A percentile compares a stretch with the other conserved stretches of the same genome.
Evolutionary conservation across 2,797 vertebrate species (phyloP).

Genomic region (Prionace glauca): DNA sequence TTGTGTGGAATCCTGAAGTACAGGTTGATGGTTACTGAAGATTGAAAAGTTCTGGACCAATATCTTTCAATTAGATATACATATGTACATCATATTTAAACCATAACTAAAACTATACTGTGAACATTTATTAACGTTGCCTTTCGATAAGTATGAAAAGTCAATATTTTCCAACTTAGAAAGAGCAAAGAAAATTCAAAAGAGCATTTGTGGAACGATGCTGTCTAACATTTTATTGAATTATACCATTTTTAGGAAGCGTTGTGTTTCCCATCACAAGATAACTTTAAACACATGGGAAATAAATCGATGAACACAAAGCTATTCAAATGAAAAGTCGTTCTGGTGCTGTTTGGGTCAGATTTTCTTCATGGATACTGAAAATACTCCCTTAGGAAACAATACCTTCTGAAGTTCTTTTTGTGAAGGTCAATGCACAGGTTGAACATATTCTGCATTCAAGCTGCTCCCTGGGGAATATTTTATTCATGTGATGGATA

Average conservation of each 20-base stretch:
- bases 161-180: background rate
- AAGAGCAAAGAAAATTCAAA: background rate
- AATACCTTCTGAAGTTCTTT: background rate
- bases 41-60: background rate
- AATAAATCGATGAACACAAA: conserved; percentile 8
- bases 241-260: background rate
- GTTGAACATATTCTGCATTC: background rate
- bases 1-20: too few relatives aligned
- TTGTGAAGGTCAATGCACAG: conserved; percentile 9
- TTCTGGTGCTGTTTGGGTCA: background rate
- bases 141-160: background rate
- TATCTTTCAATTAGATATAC: background rate
- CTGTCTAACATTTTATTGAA: background rate
- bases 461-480: background rate
- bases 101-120: background rate
- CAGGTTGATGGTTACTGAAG: too few relatives aligned
- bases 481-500: background rate
- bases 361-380: background rate
- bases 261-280: background rate
- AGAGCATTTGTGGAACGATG: background rate
- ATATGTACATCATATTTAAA: background rate
- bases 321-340: background rate
- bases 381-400: background rate
- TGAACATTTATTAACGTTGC: background rate
- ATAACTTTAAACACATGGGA: background rate